Percentiles rank a stretch among this genome's conserved stretches.
phyloP scores from a whole-genome alignment of 2,113 vertebrate genomes.

The Epinephelus fuscoguttatus region DNA sequence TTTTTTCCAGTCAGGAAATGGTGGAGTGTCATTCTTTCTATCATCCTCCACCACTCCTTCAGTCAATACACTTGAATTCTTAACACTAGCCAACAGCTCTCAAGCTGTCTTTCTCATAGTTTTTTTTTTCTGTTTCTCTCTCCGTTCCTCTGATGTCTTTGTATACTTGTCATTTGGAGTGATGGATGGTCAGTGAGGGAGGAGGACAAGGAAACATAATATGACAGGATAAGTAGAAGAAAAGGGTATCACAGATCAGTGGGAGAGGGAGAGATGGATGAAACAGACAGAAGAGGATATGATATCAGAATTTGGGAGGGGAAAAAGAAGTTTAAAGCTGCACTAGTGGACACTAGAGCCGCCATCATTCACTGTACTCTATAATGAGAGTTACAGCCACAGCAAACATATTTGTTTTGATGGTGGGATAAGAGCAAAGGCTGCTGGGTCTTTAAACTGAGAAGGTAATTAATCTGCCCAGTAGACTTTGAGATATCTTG shows the following conservation, averaged over 20 bases:
- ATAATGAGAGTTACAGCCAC: background rate
- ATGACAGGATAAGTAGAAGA: slow-evolving; percentile 60
- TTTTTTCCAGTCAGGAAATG: slow-evolving; percentile 72
- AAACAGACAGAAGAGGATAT: slow-evolving; percentile 10
- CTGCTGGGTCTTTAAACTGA: background rate
- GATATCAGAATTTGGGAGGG: slow-evolving; percentile 10
- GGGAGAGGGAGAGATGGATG: background rate
- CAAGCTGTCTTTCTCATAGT: slow-evolving; percentile 9
- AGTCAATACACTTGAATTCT: slow-evolving; percentile 43
- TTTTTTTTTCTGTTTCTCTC: slow-evolving; percentile 32
- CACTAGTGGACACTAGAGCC: background rate
- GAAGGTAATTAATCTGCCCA: background rate
- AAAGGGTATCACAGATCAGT: slow-evolving; percentile 47
- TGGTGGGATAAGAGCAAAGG: background rate
- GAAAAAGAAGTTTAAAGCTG: background rate
- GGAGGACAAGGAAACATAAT: slow-evolving; percentile 61
- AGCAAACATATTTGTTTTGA: background rate
- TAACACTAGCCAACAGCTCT: slow-evolving; percentile 14
- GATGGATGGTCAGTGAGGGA: slow-evolving; percentile 59
- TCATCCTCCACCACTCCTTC: slow-evolving; percentile 48
- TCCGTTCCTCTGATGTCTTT: slow-evolving; percentile 61
- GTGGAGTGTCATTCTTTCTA: slow-evolving; percentile 54
- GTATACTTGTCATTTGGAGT: slow-evolving; percentile 52
- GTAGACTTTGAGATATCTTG: background rate
- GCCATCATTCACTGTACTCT: background rate